phyloP scores from a whole-genome alignment of 35 echinoderm and acorn worm genomes.

The Patiria miniata region DNA sequence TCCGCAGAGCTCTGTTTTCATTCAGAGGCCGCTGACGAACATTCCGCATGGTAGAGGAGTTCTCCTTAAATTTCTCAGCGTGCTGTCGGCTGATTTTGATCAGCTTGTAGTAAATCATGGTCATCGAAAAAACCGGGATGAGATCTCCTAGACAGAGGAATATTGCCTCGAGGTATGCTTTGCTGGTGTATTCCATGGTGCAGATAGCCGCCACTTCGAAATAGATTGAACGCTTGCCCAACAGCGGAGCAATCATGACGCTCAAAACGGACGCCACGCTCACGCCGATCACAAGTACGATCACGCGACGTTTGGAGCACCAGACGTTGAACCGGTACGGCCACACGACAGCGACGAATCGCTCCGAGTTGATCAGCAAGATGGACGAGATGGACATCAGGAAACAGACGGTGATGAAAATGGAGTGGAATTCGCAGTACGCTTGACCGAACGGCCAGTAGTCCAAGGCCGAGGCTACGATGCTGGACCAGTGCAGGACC shows the following conservation, averaged over 20 bases:
- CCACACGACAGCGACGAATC: background rate
- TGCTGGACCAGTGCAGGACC: background rate
- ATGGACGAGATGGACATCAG: background rate
- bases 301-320: background rate
- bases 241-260: no score
- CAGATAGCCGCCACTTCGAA: background rate
- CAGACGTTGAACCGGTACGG: background rate
- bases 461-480: background rate
- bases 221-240: background rate
- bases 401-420: background rate
- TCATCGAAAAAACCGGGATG: background rate
- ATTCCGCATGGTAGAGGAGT: background rate
- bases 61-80: background rate
- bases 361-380: background rate
- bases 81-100: background rate
- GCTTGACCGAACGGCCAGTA: background rate
- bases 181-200: background rate
- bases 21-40: no score
- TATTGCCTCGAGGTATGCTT: no score
- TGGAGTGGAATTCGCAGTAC: background rate
- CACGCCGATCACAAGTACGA: background rate
- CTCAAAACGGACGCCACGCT: no score
- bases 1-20: constrained; percentile 3
- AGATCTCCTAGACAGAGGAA: background rate
- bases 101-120: background rate